Evolutionary conservation across 2,888 invertebrate species (phyloP), one percentile per base, ranked within the genome.

Genomic region (Pharmacophagus antenor): DNA sequence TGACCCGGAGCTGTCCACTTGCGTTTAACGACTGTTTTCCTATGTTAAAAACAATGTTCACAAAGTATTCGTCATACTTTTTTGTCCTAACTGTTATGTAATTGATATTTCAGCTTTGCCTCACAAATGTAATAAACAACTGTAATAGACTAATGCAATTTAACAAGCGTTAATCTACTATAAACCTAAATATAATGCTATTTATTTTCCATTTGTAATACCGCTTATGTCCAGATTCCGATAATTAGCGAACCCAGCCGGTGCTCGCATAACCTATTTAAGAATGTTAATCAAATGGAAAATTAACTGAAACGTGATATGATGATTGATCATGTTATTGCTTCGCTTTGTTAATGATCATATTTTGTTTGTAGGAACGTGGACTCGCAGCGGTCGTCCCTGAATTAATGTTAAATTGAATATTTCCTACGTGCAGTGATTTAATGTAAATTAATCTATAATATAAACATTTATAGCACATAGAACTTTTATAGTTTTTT

Each of bases 251-350:
- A n/a, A 18, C 12, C n/a, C 20, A 50, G 37, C 41, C 21, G 53
- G 25, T 53, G 53, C 53, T 58, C 48, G 58, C 21, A 48, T 48
- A 53, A 58, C 53, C 52, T 47, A 25, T 48, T 48, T 54, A 52
- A 49, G 25, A 41, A 48, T 48, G 37, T 42, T 23, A 58, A 53
- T 58, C 48, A 53, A 58, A 53, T 54, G 53, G 52, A 51, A 52
- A 58, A 52, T 52, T 23, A 47, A 46, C n/a, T 52, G 58, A 37
- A 58, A 58, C 46, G 46, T 52, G 58, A 58, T 58, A 58, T 37
- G 27, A 57, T 50, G 44, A 51, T 52, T 52, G 51, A 46, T 57
- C 2, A 15, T 41, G 15, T 44, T 20, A 57, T 51, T 22, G 31
- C 0, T 21, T 21, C n/a, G 56, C 50, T 20, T 50, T 49, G 50